Evolutionary conservation across 2,888 invertebrate genomes (phyloP).

Genomic region (Andrena trimmerana): DNA sequence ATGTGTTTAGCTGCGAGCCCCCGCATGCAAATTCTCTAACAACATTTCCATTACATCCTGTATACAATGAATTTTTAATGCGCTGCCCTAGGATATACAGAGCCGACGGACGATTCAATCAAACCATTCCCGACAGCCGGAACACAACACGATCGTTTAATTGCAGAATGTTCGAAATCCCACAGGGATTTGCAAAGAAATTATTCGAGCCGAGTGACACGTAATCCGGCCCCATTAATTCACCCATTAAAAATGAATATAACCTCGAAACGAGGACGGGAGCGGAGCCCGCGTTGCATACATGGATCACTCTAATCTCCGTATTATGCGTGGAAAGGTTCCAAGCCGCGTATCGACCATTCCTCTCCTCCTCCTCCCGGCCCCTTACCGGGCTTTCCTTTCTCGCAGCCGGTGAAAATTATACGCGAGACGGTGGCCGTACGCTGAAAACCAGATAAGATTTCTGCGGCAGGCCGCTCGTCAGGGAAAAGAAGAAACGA

Average conservation of each 20-base stretch:
- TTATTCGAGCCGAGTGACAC: constrained; percentile 38
- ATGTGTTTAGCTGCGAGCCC: no score
- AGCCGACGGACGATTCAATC: background rate
- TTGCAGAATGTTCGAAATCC: constrained; percentile 42
- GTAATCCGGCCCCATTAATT: constrained; percentile 54
- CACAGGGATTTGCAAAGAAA: constrained; percentile 59
- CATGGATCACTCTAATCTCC: constrained; percentile 59
- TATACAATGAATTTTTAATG: constrained; percentile 1
- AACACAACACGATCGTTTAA: constrained; percentile 36
- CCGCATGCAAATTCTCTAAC: background rate
- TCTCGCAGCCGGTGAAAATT: constrained; percentile 53
- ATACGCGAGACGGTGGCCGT: constrained; percentile 50
- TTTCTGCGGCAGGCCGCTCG: constrained; percentile 46
- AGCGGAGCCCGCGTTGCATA: constrained; percentile 24
- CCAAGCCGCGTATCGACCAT: constrained; percentile 56
- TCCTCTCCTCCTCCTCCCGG: background rate
- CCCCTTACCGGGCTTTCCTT: background rate
- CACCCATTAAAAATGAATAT: constrained; percentile 56
- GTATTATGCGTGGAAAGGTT: constrained; percentile 64
- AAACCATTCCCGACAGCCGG: background rate
- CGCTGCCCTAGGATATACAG: background rate
- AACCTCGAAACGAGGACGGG: constrained; percentile 42
- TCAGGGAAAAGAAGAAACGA: constrained; percentile 36
- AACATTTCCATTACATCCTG: background rate
- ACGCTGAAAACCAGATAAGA: constrained; percentile 61